Conservation (phyloP, 2,113 vertebrate species). For the Lophura nycthemera region DNA sequence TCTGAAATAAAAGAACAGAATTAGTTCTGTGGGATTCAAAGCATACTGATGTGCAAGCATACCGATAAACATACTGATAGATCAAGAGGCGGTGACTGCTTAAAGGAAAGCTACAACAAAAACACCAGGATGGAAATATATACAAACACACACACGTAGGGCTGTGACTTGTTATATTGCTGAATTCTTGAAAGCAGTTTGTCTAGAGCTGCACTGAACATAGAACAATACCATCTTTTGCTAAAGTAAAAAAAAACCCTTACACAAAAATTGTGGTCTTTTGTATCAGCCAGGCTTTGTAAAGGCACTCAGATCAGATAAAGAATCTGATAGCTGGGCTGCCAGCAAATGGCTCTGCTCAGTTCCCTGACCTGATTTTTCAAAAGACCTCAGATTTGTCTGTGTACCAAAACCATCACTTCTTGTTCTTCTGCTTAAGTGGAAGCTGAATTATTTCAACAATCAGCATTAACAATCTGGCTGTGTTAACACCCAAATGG, state of each 20-base stretch:
- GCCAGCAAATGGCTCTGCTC: neutral
- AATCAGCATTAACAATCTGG: neutral
- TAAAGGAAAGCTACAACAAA: neutral
- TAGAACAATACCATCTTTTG: neutral
- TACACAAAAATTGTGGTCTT: accelerated
- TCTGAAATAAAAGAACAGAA: constrained; percentile 81
- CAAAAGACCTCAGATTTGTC: neutral
- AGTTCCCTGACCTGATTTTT: neutral
- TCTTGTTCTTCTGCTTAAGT: neutral
- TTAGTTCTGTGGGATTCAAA: neutral
- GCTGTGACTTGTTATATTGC: accelerated
- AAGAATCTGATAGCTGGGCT: neutral
- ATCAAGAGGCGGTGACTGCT: neutral
- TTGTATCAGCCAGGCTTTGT: neutral
- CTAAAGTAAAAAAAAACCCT: neutral
- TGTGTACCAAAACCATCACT: neutral
- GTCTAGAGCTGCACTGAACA: neutral
- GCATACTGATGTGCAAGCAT: neutral
- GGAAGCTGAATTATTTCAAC: neutral
- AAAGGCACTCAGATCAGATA: neutral
- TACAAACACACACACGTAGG: neutral
- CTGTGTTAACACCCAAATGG: neutral
- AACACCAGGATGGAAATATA: neutral
- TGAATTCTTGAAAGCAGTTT: neutral
- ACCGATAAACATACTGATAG: neutral